These are phyloP conservation scores for Pelusios castaneus DNA, from an alignment of 2,113 vertebrate genomes.

Conservation along the genomic window DNA sequence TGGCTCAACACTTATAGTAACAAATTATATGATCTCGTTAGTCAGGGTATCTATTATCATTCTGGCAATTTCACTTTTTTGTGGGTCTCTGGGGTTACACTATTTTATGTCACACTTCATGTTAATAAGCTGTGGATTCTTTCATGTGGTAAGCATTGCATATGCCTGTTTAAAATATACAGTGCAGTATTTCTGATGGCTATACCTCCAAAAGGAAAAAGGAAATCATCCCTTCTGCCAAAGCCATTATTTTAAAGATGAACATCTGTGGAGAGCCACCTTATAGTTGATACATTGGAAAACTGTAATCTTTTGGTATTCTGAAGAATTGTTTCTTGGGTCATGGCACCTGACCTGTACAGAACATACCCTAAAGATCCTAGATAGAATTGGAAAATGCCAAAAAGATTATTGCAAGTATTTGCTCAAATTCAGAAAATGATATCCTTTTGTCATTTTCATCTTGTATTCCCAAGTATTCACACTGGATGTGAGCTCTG, in stretches of 20 bases:
- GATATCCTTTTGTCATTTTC: not conserved
- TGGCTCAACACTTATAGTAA: not conserved
- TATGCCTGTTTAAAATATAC: not conserved
- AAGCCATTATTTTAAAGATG: not conserved
- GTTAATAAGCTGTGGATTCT: constrained; percentile 15
- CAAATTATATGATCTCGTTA: constrained; percentile 5
- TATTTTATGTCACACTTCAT: not conserved
- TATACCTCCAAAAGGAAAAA: not conserved
- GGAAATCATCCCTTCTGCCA: not conserved
- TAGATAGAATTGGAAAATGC: not conserved
- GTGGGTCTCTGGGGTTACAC: not conserved
- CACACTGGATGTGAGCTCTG: not conserved
- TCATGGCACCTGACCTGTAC: not conserved
- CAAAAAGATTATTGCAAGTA: not conserved
- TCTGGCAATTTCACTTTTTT: not conserved
- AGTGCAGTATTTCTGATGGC: not conserved
- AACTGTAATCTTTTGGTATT: constrained; percentile 2
- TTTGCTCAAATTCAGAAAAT: not conserved
- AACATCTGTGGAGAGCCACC: not conserved
- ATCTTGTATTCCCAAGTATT: not conserved
- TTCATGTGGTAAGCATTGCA: not conserved
- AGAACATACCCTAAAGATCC: not conserved
- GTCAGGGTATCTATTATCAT: not conserved
- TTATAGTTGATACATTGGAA: not conserved
- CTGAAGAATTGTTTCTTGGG: not conserved